Percentiles rank a stretch among this genome's conserved stretches.
Evolutionary conservation across 2,888 invertebrate genomes (phyloP).

Genomic region (Chrysolina americana): DNA sequence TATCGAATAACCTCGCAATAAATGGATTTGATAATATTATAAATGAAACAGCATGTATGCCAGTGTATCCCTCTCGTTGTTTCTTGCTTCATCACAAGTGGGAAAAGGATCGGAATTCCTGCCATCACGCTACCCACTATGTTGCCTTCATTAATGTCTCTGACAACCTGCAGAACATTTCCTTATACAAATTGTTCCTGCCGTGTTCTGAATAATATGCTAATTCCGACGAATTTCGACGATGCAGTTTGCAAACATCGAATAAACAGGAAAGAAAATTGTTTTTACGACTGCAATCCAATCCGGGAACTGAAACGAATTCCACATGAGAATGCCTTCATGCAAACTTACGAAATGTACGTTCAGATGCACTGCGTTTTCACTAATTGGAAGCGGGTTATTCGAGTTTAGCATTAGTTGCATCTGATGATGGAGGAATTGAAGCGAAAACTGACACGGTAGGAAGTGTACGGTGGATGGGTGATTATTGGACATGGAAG

Average conservation of each 20-base stretch:
- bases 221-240: neutral
- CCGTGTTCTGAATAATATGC: constrained; percentile 5
- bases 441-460: neutral
- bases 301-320: constrained; percentile 2
- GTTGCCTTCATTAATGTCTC: neutral
- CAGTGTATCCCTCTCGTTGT: too few species aligned
- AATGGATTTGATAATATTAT: too few species aligned
- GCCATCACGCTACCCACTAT: neutral
- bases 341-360: neutral
- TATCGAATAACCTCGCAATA: too few species aligned
- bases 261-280: constrained; percentile 3
- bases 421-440: neutral
- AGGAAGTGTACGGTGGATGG: neutral
- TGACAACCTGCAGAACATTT: constrained; percentile 1
- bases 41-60: too few species aligned
- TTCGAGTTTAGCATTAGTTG: neutral
- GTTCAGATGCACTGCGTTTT: neutral
- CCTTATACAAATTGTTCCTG: neutral
- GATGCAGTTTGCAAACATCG: neutral
- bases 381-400: constrained; percentile 1
- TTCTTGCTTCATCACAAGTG: neutral
- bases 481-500: too few species aligned
- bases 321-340: constrained; percentile 3
- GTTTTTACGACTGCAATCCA: constrained; percentile 13
- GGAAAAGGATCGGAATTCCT: neutral